Evolutionary conservation across 2,797 vertebrate genomes (phyloP).

Genomic region (Sparidentex hasta): DNA sequence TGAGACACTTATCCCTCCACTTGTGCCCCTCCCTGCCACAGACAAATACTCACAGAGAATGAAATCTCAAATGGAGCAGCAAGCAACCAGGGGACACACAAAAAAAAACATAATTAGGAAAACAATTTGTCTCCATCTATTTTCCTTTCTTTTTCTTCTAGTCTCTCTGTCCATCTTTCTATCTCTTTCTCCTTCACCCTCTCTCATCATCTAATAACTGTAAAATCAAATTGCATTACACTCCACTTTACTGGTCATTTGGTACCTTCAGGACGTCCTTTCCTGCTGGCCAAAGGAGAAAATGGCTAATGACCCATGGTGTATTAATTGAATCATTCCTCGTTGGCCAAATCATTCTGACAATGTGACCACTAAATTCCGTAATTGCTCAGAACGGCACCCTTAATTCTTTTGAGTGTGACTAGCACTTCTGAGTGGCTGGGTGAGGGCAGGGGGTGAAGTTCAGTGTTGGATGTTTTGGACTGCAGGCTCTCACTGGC

Average conservation of each 20-base stretch:
- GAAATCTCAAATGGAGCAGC: slow-evolving; percentile 39
- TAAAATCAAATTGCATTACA: slow-evolving; percentile 82
- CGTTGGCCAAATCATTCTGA: slow-evolving; percentile 81
- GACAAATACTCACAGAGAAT: slow-evolving; percentile 46
- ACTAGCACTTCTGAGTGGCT: slow-evolving; percentile 57
- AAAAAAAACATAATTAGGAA: slow-evolving; percentile 50
- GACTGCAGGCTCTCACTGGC: slow-evolving; percentile 9
- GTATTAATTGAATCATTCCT: slow-evolving; percentile 83
- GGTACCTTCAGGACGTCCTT: slow-evolving; percentile 70
- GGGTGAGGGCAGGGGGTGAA: slow-evolving; percentile 16
- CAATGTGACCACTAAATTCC: slow-evolving; percentile 80
- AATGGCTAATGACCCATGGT: slow-evolving; percentile 81
- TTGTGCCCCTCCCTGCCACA: slow-evolving; percentile 21
- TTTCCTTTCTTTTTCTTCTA: slow-evolving; percentile 29
- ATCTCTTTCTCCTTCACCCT: slow-evolving; percentile 15
- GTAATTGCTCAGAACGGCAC: slow-evolving; percentile 76
- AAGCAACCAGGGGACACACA: slow-evolving; percentile 10
- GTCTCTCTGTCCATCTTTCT: slow-evolving; percentile 34
- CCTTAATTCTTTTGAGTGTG: slow-evolving; percentile 65
- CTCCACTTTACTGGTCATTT: slow-evolving; percentile 75
- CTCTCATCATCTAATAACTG: slow-evolving; percentile 74
- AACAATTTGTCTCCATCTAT: slow-evolving; percentile 50
- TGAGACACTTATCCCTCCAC: slow-evolving; percentile 46
- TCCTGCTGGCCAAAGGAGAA: slow-evolving; percentile 67
- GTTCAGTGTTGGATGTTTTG: slow-evolving; percentile 21